These are phyloP conservation scores for Dynastes tityus DNA, from an alignment of 2,888 invertebrate species.

Conservation along the genomic window DNA sequence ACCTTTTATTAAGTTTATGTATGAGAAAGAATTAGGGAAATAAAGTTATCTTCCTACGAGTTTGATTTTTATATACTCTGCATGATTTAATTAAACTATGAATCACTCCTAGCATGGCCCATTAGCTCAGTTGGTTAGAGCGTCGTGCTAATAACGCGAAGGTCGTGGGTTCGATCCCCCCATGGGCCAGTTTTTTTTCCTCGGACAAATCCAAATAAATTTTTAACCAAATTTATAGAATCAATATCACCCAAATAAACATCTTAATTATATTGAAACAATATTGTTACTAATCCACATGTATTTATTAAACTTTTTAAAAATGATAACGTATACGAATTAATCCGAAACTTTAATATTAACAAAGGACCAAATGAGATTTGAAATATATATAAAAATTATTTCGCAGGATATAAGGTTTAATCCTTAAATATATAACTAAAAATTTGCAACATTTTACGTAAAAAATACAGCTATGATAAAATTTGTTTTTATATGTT, in stretches of 20 bases:
- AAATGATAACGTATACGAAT: constrained; percentile 32
- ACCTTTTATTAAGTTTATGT: background rate
- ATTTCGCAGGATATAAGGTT: constrained; percentile 11
- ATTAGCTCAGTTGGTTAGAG: constrained; percentile 85
- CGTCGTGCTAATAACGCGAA: constrained; percentile 85
- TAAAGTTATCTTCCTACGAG: too few species aligned
- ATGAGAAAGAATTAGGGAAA: too few species aligned
- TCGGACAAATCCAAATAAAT: too few species aligned
- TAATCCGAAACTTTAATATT: constrained; percentile 21
- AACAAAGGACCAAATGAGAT: constrained; percentile 15
- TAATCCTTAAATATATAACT: constrained; percentile 16
- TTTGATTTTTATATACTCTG: too few species aligned
- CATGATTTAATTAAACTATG: too few species aligned
- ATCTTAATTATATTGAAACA: too few species aligned
- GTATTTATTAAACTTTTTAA: constrained; percentile 23
- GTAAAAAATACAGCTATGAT: constrained; percentile 48
- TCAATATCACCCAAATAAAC: too few species aligned
- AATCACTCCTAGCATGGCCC: constrained; percentile 69
- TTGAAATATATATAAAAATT: constrained; percentile 29
- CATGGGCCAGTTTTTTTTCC: constrained; percentile 74
- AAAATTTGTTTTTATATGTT: constrained; percentile 48
- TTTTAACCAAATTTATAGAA: too few species aligned
- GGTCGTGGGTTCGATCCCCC: constrained; percentile 84
- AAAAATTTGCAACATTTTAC: constrained; percentile 32
- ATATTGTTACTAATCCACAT: background rate